Evolutionary conservation across 2,888 invertebrate genomes (phyloP), one percentile per base, ranked within the genome.

Genomic region (Polyommatus icarus): DNA sequence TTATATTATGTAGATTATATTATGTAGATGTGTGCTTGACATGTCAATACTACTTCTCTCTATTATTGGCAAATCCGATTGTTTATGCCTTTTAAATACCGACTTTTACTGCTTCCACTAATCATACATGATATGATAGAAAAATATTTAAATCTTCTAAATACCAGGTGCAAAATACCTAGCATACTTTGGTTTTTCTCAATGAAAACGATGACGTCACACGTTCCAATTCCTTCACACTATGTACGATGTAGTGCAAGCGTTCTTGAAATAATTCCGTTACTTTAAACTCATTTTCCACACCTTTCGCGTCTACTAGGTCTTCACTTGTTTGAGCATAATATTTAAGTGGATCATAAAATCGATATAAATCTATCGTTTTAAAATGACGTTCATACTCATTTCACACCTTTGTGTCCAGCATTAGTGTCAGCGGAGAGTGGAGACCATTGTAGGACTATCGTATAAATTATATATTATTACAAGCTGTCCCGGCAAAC

Each of bases 271-370:
- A 67, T 29, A 67, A 29, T 67, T 2, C 67, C 12, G 1, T 20
- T 32, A 67, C 15, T 61, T 61, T 24, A 61, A 61, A 24, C 67
- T 32, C 29, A 67, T 12, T 67, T 67, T 67, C 61, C 32, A 29
- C 67, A 32, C 67, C 29, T 67, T 67, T 15, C 0, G 15, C 61
- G 61, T 67, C 18, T 18, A 15, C 20, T n/a, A 40, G 73, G 73
- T 73, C 46, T 73, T 73, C 46, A 15, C 40, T 46, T 46, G 40
- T 67, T 67, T 67, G 29, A 67, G 29, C 29, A 67, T 29, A 29
- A 67, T 67, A n/a, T 46, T 73, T 73, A 73, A 73, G 73, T 40
- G 73, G 73, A 73, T 73, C 10, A 40, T n/a, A 40, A 73, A 73
- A 73, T 73, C 46, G 15, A 73, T 73, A 73, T 12, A 73, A 46